Conservation (phyloP, 1,140 invertebrate species). For the Drosophila azteca region DNA sequence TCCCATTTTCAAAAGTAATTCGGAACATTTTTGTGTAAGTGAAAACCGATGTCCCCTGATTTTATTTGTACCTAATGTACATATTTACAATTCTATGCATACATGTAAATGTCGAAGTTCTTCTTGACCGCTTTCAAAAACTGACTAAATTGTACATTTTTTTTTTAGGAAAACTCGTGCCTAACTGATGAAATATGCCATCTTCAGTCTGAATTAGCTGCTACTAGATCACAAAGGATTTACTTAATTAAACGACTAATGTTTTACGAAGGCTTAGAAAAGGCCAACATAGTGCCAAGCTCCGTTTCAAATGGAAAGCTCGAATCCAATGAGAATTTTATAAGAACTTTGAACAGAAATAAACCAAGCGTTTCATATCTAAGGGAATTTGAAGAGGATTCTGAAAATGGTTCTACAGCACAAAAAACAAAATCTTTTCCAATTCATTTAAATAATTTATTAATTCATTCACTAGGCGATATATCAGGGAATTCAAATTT, state of each 20-base stretch:
- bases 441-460: slow-evolving; percentile 89
- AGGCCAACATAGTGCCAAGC: slow-evolving; percentile 14
- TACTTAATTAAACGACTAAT: slow-evolving; percentile 88
- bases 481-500: slow-evolving; percentile 88
- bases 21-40: too few relatives aligned
- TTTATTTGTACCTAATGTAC: too few relatives aligned
- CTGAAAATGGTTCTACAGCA: slow-evolving; percentile 30
- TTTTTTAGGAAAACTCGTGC: slow-evolving; percentile 89
- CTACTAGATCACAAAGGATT: slow-evolving; percentile 89
- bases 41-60: too few relatives aligned
- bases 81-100: too few relatives aligned
- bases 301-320: slow-evolving; percentile 35
- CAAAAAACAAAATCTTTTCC: slow-evolving; percentile 88
- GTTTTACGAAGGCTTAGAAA: slow-evolving; percentile 85
- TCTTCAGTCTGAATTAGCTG: slow-evolving; percentile 89
- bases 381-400: slow-evolving; percentile 32
- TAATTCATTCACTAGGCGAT: slow-evolving; percentile 91
- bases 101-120: too few relatives aligned
- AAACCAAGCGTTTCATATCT: slow-evolving; percentile 22
- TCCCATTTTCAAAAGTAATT: too few relatives aligned
- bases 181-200: slow-evolving; percentile 91
- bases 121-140: too few relatives aligned
- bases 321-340: slow-evolving; percentile 20
- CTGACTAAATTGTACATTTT: background rate
- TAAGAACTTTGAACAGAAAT: background rate